Evolutionary conservation across 2,113 vertebrate species (phyloP).

Genomic region (Myrmecophaga tridactyla): DNA sequence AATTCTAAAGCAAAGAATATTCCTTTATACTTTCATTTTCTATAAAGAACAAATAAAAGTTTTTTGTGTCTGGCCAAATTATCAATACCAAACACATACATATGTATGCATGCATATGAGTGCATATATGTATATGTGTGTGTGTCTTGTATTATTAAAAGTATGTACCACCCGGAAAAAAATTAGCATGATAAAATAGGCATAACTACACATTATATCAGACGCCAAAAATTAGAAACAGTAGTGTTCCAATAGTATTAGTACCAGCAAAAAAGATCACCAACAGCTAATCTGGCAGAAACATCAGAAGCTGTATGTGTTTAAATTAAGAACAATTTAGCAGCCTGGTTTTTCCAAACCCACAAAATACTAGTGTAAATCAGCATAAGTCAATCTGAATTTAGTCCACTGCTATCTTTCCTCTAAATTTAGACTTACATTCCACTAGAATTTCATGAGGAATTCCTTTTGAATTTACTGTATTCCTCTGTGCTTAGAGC

Average conservation of each 20-base stretch:
- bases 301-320: constrained; percentile 74
- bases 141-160: constrained; percentile 68
- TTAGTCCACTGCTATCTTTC: constrained; percentile 71
- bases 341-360: constrained; percentile 75
- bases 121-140: not conserved
- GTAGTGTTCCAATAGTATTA: constrained; percentile 72
- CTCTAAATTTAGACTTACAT: constrained; percentile 81
- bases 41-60: constrained; percentile 29
- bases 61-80: constrained; percentile 42
- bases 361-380: constrained; percentile 79
- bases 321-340: constrained; percentile 77
- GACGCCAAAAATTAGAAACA: constrained; percentile 65
- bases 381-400: constrained; percentile 79
- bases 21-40: constrained; percentile 46
- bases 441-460: constrained; percentile 79
- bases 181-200: constrained; percentile 74
- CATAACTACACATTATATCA: constrained; percentile 50
- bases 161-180: constrained; percentile 63
- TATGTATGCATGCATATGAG: not conserved
- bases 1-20: constrained; percentile 15
- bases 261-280: constrained; percentile 72
- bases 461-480: constrained; percentile 84
- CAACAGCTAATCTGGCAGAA: constrained; percentile 60
- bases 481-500: constrained; percentile 76
- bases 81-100: not conserved